phyloP scores from a whole-genome alignment of 2,797 vertebrate species.

The Micrastur ruficollis region DNA sequence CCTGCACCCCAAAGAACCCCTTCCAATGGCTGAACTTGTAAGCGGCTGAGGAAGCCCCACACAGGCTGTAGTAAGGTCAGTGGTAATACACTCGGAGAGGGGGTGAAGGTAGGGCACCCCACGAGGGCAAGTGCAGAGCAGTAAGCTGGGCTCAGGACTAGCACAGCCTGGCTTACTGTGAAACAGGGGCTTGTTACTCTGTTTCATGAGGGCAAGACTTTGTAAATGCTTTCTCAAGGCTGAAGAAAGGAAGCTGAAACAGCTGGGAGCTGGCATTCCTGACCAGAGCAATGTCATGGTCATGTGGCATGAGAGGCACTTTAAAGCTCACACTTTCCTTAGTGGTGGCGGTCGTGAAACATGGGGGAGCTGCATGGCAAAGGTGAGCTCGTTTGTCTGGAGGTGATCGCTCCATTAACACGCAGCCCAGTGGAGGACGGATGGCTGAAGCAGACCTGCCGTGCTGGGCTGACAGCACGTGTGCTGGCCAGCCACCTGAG shows the following conservation, averaged over 20 bases:
- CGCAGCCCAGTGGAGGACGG: background rate
- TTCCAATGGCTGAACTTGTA: background rate
- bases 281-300: background rate
- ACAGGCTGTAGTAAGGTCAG: background rate
- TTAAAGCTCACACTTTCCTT: background rate
- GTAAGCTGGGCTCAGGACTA: background rate
- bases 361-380: too few relatives aligned
- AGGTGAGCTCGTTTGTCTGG: background rate
- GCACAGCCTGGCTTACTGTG: background rate
- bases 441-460: background rate
- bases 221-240: background rate
- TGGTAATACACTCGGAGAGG: fast-evolving
- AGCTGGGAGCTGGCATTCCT: background rate
- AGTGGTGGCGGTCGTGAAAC: background rate
- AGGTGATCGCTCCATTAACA: fast-evolving
- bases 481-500: background rate
- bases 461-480: background rate
- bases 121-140: background rate
- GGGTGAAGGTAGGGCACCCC: background rate
- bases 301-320: background rate
- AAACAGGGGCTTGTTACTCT: background rate
- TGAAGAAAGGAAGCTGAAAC: background rate
- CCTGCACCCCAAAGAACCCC: background rate
- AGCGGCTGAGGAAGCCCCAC: background rate
- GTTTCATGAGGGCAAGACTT: background rate